Evolutionary conservation across 2,797 vertebrate genomes (phyloP), one percentile per base, ranked within the genome.

Genomic region (Enteromius viviparus): DNA sequence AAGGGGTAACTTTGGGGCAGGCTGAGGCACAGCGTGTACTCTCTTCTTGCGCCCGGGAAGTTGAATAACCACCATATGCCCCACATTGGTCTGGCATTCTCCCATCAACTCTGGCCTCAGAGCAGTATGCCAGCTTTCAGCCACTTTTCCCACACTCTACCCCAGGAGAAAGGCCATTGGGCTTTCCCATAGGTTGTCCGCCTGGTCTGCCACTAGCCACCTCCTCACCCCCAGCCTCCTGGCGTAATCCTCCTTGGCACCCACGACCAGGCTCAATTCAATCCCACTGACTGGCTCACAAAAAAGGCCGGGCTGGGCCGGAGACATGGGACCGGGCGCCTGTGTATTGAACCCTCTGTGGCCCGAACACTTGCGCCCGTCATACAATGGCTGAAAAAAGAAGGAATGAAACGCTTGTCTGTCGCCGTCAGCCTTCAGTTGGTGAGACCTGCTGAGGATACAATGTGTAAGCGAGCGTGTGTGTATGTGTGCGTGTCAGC

Each of bases 41-140:
- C 65, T 81, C 47, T 82, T 74, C 77, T 81, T 81, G 45, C 6
- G 64, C 76, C 82, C 55, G 55, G 81, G 87, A 87, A 83, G 77
- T 85, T 89, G 87, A 89, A 89, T 89, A 87, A 88, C 80, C 82
- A 88, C 85, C 80, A 89, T 86, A 86, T 87, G 88, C 87, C 86
- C 86, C 83, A 79, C 80, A 84, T 77, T 83, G 84, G 85, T 78
- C 87, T 89, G 87, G 85, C 84, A 81, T 81, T 86, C 84, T 81
- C 78, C 85, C 80, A 86, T 84, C 68, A 85, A 55, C 80, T 85
- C 80, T 81, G 85, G 80, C 84, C 85, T 83, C 81, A 64, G 53
- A 80, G 74, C 75, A 19, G 32, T 26, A 15, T 89, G 85, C 88
- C 87, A 89, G 86, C 87, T 88, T 83, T 87, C 84, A 85, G 75